These are phyloP conservation scores for Mirounga angustirostris DNA, from an alignment of 2,113 vertebrate genomes.

Conservation along the genomic window DNA sequence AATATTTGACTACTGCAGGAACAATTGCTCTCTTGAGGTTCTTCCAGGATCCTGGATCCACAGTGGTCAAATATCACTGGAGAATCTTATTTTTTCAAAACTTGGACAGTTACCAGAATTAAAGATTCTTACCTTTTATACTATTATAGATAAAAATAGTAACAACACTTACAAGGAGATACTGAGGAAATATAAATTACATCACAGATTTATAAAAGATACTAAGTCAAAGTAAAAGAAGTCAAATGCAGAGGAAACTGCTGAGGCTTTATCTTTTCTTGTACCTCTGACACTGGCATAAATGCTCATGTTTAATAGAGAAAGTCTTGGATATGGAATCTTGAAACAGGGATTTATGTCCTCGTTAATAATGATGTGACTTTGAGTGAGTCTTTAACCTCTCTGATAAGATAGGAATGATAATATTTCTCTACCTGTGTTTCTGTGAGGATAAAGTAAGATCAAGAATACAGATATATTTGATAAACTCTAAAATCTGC, in stretches of 20 bases:
- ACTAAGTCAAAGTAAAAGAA: neutral
- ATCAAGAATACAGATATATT: neutral
- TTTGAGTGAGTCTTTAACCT: neutral
- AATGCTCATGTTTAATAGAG: neutral
- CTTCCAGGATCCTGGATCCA: neutral
- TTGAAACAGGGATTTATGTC: neutral
- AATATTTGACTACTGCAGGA: neutral
- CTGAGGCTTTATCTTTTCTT: neutral
- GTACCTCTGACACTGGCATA: neutral
- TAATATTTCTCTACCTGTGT: neutral
- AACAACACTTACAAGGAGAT: neutral
- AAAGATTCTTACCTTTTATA: neutral
- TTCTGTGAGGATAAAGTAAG: neutral
- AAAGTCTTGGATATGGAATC: neutral
- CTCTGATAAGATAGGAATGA: neutral
- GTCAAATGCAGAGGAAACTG: neutral
- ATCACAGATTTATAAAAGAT: neutral
- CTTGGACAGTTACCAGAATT: neutral
- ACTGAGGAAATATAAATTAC: neutral
- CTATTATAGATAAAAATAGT: neutral
- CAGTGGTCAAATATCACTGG: neutral
- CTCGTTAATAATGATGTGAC: neutral
- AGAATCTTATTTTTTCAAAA: neutral
- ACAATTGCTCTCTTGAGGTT: neutral
- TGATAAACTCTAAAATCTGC: slow-evolving; percentile 1